Percentiles rank a stretch among this genome's conserved stretches.
Evolutionary conservation across 1,140 invertebrate genomes (phyloP).

Genomic region (Aphelenchoides fujianensis): DNA sequence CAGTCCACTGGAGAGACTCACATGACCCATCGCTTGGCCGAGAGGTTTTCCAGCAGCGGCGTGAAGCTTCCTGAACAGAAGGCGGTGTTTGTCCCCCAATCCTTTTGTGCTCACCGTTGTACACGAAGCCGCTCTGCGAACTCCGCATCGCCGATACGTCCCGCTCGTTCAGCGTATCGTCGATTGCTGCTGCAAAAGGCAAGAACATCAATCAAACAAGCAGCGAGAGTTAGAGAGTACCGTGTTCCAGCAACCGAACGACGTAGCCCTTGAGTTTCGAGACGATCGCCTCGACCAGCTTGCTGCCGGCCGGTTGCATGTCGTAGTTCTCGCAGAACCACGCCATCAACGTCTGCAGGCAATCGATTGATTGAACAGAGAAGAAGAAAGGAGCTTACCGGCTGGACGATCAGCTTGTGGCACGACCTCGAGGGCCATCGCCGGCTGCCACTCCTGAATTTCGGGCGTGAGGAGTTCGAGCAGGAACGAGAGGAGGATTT

Average conservation of each 20-base stretch:
- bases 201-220: conserved; percentile 1
- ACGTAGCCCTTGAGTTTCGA: conserved; percentile 45
- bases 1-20: conserved; percentile 19
- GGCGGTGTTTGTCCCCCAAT: no score
- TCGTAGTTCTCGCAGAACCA: conserved; percentile 91
- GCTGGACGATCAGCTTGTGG: conserved; percentile 85
- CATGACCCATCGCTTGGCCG: conserved; percentile 41
- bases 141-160: not conserved
- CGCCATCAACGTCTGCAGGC: conserved; percentile 70
- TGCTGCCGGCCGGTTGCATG: conserved; percentile 83
- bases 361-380: no score
- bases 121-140: conserved; percentile 22
- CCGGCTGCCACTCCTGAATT: conserved; percentile 89
- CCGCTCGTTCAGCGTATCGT: conserved; percentile 26
- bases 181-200: conserved; percentile 19
- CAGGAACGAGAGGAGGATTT: conserved; percentile 92
- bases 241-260: conserved; percentile 37
- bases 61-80: conserved; percentile 37
- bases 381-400: no score
- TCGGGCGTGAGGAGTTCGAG: conserved; percentile 95
- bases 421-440: conserved; percentile 88
- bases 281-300: conserved; percentile 69
- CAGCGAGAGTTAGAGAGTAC: conserved; percentile 26
- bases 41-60: conserved; percentile 47
- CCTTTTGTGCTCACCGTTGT: conserved; percentile 19